Base-by-base conservation (phyloP, 2,113 vertebrate species). In the Emydocephalus ijimae region DNA sequence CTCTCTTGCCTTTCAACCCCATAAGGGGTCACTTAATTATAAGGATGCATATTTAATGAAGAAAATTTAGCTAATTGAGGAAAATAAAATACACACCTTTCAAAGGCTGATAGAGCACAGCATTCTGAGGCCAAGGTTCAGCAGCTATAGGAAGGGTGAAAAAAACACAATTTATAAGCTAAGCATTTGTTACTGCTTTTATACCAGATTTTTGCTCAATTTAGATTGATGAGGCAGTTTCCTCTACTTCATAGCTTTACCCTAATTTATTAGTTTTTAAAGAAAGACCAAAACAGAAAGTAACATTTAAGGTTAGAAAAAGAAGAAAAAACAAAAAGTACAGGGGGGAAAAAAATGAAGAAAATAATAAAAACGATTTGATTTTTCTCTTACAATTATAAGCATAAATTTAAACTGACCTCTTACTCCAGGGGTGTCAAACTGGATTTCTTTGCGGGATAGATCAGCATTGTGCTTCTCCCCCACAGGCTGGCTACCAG, bases 71-170 rank as follows among this genome's bases (percentile, higher is more conserved):
- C 94, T 97, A 97, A 97, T 93, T 95, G 90, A 92, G 93, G 87
- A 96, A 95, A 95, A 92, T 2, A 89, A 95, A 52, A 61, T 94
- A 97, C 97, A 92, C 96, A 98, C 98, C 98, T 96, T 98, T 98
- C 95, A 98, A 93, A 87, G 98, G 98, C 94, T 98, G 98, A 97
- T 98, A 98, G 18, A 98, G 95, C 0, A 96, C 96, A 91, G 98
- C 98, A 95, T 98, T 98, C 97, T 98, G 97, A 96, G 98, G 98
- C 98, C 98, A 98, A 92, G 98, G 98, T 94, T 98, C 98, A 95
- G 98, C 96, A 89, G 98, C 98, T 98, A 95, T 69, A 89, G 92
- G 96, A 95, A 45, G 96, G 91, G 43, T 21, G 91, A 2, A 87
- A 96, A 24, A 50, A 43, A 74, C 88, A 88, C 18, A 20, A 18